Percentiles rank a stretch among this genome's conserved stretches.
Conservation (phyloP, 2,888 invertebrate species). For the Parnassius apollo region DNA sequence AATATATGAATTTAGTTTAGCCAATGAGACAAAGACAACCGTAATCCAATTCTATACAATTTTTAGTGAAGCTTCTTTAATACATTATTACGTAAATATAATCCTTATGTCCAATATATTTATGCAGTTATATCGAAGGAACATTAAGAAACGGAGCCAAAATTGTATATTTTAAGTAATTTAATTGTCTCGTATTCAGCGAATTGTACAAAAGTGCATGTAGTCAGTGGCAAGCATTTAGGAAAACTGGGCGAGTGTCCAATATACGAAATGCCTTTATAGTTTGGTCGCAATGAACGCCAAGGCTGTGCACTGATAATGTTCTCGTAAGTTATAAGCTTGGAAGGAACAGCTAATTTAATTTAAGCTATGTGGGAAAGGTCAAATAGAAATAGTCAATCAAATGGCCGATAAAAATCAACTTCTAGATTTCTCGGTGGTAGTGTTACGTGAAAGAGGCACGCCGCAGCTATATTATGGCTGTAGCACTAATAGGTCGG, state of each 20-base stretch:
- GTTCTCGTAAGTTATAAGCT: not conserved
- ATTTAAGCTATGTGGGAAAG: too few species aligned
- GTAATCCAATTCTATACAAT: too few species aligned
- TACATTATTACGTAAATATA: constrained; percentile 1
- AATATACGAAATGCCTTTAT: constrained; percentile 4
- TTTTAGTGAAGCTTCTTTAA: not conserved
- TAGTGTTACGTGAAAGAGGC: too few species aligned
- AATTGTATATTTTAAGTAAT: constrained; percentile 9
- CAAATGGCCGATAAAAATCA: too few species aligned
- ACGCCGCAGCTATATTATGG: too few species aligned
- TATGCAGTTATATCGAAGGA: not conserved
- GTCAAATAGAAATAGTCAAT: too few species aligned
- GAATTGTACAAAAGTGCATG: constrained; percentile 11
- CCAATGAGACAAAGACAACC: too few species aligned
- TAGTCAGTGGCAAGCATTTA: constrained; percentile 7
- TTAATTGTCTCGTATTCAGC: constrained; percentile 10
- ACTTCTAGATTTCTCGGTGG: too few species aligned
- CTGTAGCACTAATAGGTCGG: too few species aligned
- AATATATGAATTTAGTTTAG: too few species aligned
- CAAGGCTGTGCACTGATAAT: not conserved
- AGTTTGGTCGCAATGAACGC: constrained; percentile 6
- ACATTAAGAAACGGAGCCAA: constrained; percentile 2
- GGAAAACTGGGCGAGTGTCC: constrained; percentile 15
- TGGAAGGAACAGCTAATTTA: too few species aligned
- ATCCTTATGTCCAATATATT: not conserved